These are phyloP conservation scores for Trematocara nigrifrons DNA, from an alignment of 2,113 vertebrate species.

Conservation along the genomic window DNA sequence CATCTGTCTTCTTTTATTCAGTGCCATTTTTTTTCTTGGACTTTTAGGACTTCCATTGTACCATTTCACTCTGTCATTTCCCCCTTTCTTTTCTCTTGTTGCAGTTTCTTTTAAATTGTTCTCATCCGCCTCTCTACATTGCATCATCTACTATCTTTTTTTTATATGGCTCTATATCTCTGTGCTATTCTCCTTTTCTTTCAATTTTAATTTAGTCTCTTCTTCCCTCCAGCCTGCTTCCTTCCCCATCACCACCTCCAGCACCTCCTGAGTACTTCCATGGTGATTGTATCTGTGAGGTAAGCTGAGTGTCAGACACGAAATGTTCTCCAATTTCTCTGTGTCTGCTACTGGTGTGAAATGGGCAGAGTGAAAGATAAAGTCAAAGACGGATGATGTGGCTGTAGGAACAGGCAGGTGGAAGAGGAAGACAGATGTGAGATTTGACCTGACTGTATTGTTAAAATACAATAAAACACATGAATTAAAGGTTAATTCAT, in stretches of 20 bases:
- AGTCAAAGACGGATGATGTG: neutral
- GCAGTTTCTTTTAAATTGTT: neutral
- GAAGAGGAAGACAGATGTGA: neutral
- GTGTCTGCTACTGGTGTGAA: conserved; percentile 26
- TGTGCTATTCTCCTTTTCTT: neutral
- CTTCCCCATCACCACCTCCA: neutral
- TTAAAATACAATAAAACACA: neutral
- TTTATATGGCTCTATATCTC: neutral
- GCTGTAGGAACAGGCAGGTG: neutral
- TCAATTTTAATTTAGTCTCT: neutral
- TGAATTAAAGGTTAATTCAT: neutral
- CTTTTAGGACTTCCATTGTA: neutral
- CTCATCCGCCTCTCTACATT: neutral
- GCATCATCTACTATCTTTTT: neutral
- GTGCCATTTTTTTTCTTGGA: neutral
- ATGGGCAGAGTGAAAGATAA: conserved; percentile 15
- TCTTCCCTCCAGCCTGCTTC: neutral
- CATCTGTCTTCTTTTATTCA: neutral
- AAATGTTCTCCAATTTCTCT: conserved; percentile 53
- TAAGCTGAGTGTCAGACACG: conserved; percentile 45
- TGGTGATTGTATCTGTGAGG: conserved; percentile 38
- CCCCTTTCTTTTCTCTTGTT: neutral
- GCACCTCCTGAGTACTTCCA: conserved; percentile 4
- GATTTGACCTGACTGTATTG: neutral
- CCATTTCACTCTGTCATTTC: neutral